Conservation (phyloP, 2,888 invertebrate genomes). For the Melinopterus prodromus region DNA sequence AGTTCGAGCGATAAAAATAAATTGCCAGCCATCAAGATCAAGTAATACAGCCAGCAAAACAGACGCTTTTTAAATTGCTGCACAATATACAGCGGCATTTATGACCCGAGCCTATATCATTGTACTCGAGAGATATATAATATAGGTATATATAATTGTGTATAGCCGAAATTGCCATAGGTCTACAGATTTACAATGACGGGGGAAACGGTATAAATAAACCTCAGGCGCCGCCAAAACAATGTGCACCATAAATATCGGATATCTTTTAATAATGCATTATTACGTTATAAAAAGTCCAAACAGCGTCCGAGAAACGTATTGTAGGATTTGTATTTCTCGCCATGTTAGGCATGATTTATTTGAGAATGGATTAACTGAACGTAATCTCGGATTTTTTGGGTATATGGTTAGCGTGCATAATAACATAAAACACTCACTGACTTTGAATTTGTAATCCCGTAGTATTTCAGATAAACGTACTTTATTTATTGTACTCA, state of each 20-base stretch:
- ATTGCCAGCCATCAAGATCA: conserved; percentile 4
- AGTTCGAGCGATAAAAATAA: neutral
- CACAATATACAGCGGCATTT: conserved; percentile 4
- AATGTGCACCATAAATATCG: neutral
- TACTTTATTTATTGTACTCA: neutral
- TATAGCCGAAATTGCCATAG: conserved; percentile 4
- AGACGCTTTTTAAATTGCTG: neutral
- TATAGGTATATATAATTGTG: neutral
- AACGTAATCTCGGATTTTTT: conserved; percentile 10
- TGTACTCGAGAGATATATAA: neutral
- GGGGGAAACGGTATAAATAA: neutral
- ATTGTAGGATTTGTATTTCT: neutral
- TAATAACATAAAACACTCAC: neutral
- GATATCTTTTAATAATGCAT: conserved; percentile 4
- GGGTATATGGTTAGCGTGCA: neutral
- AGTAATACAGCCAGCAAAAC: neutral
- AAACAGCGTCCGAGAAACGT: neutral
- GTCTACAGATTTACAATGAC: neutral
- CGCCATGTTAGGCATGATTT: neutral
- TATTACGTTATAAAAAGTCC: neutral
- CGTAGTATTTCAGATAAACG: neutral
- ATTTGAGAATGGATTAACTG: conserved; percentile 11
- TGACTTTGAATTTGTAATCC: neutral
- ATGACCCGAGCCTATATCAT: neutral
- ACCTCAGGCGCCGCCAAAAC: neutral